Conservation (phyloP, 92 coral and sea anemone species). For the Parazoanthus atlanticus region DNA sequence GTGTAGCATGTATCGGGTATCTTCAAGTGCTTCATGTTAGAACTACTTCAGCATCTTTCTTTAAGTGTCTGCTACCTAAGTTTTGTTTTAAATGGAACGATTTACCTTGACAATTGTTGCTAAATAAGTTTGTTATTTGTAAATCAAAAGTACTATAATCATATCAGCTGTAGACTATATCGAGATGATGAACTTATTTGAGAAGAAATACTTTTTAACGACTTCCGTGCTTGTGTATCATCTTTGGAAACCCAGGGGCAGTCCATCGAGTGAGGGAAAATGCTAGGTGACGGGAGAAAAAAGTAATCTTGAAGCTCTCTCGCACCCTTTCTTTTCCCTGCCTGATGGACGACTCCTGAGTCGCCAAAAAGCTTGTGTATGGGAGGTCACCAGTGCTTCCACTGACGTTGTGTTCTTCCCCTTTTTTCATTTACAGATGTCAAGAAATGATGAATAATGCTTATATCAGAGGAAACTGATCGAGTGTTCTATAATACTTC, state of each 20-base stretch:
- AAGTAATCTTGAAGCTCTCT: too few relatives aligned
- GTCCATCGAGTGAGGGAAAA: too few relatives aligned
- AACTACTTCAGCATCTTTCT: not conserved
- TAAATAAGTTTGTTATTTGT: too few relatives aligned
- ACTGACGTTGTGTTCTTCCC: constrained; percentile 16
- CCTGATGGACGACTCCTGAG: not conserved
- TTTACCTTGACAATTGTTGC: too few relatives aligned
- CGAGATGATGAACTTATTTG: not conserved
- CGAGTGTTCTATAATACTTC: not conserved
- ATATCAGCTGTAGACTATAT: not conserved
- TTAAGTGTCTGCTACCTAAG: too few relatives aligned
- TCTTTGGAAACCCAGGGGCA: too few relatives aligned
- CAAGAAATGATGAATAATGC: constrained; percentile 31
- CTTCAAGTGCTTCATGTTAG: too few relatives aligned
- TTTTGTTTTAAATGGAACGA: too few relatives aligned
- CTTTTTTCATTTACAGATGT: constrained; percentile 36
- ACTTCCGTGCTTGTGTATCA: not conserved
- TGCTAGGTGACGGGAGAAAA: too few relatives aligned
- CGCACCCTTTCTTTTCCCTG: not conserved
- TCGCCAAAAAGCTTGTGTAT: not conserved
- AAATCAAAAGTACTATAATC: too few relatives aligned
- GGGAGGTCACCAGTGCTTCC: not conserved
- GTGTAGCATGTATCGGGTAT: not conserved
- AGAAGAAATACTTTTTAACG: too few relatives aligned
- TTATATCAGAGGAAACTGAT: constrained; percentile 5